These are phyloP conservation scores for Gryon sp. DNA, from an alignment of 1,140 invertebrate species.

Conservation along the genomic window DNA sequence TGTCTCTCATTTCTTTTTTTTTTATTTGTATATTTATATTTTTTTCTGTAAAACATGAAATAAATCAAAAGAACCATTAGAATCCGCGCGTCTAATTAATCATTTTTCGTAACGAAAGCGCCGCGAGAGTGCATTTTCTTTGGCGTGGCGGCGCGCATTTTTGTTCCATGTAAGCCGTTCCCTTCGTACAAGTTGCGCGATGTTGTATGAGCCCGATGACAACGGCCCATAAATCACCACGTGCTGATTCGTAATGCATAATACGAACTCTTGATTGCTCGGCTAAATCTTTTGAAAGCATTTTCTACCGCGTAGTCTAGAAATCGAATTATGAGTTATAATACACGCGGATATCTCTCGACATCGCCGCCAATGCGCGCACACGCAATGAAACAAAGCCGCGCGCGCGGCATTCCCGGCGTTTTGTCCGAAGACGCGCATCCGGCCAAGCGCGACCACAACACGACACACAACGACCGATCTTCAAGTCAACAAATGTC, in stretches of 20 bases:
- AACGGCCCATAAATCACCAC: conserved; percentile 67
- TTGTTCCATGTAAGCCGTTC: conserved; percentile 40
- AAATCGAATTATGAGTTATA: conserved; percentile 64
- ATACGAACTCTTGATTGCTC: conserved; percentile 66
- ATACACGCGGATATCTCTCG: conserved; percentile 40
- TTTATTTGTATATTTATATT: neutral
- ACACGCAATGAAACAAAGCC: conserved; percentile 56
- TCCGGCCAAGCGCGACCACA: conserved; percentile 17
- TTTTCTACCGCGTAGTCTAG: conserved; percentile 45
- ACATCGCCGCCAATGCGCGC: conserved; percentile 28
- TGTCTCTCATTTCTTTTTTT: neutral
- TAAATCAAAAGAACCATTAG: conserved; percentile 25
- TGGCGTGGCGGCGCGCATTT: conserved; percentile 36
- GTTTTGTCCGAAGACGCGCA: conserved; percentile 23
- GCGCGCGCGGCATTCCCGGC: conserved; percentile 12
- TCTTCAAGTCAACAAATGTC: neutral
- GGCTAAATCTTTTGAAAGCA: conserved; percentile 63
- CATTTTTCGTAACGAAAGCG: conserved; percentile 44
- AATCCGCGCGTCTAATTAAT: conserved; percentile 49
- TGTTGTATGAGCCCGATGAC: conserved; percentile 62
- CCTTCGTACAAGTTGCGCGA: conserved; percentile 56
- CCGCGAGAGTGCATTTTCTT: conserved; percentile 41
- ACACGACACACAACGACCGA: conserved; percentile 3
- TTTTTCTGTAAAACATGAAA: conserved; percentile 10
- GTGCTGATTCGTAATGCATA: conserved; percentile 71